Base-by-base conservation (phyloP, 2,797 vertebrate genomes). In the Danio tinwini region DNA sequence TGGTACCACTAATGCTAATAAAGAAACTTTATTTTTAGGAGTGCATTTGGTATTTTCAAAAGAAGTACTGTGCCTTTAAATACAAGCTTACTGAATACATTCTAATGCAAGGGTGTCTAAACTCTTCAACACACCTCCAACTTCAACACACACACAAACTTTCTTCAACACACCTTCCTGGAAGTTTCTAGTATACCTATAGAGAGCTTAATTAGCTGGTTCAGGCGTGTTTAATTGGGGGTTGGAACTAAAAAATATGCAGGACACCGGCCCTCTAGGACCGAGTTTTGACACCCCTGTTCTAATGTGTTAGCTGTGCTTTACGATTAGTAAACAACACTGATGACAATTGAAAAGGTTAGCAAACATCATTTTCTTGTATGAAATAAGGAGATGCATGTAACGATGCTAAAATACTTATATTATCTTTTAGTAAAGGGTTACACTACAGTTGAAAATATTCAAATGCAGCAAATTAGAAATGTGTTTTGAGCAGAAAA, bases 31-130 rank as follows among this genome's bases (percentile, higher is more conserved):
- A 47, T 47, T 12, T 7, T 7, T 7, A 47, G 11, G 11, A 47
- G 7, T 47, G 7, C 7, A 5, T 50, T 69, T 52, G 29, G 29
- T 39, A 69, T 21, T 11, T 50, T 19, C n/a, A 59, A 59, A 69
- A 68, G 11, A 52, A 61, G 47, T 77, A 39, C 42, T 21, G 76
- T 70, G 65, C 76, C 65, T 70, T 78, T 40, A 39, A 19, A 61
- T 52, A 56, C 21, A 69, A 78, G 2, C 8, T 67, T 45, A 40
- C 50, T 59, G 7, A 59, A 78, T 49, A 50, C 21, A 69, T 44
- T 59, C 11, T 19, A 29, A 29, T 29, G 29, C 1, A 29, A 29
- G 29, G 29, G 29, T 29, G n/a, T n/a, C n/a, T n/a, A n/a, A n/a
- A 3, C 29, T 29, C 1, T 29, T 29, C 3, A 29, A 29, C 29